Conservation (phyloP, 2,113 vertebrate genomes). For the Melanostigma gelatinosum region DNA sequence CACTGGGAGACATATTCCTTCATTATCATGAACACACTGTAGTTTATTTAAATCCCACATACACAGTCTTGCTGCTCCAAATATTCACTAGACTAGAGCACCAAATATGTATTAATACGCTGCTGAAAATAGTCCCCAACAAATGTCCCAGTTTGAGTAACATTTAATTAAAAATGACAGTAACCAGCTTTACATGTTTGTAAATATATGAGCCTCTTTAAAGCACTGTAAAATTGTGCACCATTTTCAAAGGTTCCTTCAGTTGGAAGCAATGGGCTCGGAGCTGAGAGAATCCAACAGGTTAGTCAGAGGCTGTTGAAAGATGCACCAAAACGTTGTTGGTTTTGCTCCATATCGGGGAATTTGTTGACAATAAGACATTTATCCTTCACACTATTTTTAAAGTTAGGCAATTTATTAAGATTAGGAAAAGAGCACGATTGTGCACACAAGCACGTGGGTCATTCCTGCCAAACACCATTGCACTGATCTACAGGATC, state of each 20-base stretch:
- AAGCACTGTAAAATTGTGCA: neutral
- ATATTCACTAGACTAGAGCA: neutral
- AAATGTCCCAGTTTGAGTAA: neutral
- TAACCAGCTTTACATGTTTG: neutral
- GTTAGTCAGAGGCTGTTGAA: neutral
- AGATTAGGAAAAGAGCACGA: neutral
- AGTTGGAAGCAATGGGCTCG: neutral
- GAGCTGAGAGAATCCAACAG: neutral
- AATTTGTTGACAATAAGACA: neutral
- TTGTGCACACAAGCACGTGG: neutral
- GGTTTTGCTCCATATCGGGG: neutral
- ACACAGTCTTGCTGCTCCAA: neutral
- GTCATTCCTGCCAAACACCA: neutral
- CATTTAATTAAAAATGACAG: neutral
- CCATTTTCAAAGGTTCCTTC: neutral
- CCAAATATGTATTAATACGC: neutral
- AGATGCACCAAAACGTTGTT: neutral
- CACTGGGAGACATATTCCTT: neutral
- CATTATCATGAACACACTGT: neutral
- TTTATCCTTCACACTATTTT: neutral
- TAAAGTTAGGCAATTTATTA: neutral
- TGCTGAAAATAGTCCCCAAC: neutral
- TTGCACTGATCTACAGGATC: neutral
- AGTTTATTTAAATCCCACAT: neutral
- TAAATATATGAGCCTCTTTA: neutral